Evolutionary conservation across 2,797 vertebrate species (phyloP).

Genomic region (Acanthiza pusilla): DNA sequence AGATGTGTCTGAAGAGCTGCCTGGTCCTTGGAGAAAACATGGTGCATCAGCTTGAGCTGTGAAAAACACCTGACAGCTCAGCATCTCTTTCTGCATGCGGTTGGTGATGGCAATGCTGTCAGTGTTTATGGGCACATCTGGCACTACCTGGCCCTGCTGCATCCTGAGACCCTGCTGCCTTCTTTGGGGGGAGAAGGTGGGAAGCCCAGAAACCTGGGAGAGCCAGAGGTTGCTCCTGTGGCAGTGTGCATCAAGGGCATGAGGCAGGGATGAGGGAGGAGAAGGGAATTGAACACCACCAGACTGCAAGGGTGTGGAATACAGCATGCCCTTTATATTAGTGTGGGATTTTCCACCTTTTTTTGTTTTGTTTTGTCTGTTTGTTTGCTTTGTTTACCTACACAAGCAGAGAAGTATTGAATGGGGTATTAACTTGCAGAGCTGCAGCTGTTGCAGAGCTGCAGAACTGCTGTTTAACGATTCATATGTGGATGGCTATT

Average conservation of each 20-base stretch:
- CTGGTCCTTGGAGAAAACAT: background rate
- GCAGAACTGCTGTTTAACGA: background rate
- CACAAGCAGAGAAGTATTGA: background rate
- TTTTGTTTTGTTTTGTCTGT: background rate
- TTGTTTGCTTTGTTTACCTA: background rate
- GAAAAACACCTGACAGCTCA: background rate
- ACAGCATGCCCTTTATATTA: background rate
- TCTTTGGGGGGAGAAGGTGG: background rate
- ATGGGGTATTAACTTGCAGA: background rate
- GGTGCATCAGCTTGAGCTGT: background rate
- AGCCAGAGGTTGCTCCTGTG: background rate
- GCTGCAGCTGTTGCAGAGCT: background rate
- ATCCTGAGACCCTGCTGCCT: background rate
- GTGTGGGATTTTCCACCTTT: background rate
- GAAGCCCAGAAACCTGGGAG: background rate
- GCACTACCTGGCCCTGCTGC: background rate
- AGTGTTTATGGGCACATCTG: background rate
- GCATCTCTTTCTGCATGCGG: background rate
- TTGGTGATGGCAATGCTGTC: background rate
- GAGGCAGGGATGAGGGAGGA: background rate
- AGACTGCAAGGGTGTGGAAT: background rate
- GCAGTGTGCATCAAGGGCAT: accelerated
- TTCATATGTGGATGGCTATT: background rate
- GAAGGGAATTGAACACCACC: background rate
- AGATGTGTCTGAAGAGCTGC: background rate